Conservation (phyloP, 2,888 invertebrate genomes). For the Schrankia costaestrigalis region DNA sequence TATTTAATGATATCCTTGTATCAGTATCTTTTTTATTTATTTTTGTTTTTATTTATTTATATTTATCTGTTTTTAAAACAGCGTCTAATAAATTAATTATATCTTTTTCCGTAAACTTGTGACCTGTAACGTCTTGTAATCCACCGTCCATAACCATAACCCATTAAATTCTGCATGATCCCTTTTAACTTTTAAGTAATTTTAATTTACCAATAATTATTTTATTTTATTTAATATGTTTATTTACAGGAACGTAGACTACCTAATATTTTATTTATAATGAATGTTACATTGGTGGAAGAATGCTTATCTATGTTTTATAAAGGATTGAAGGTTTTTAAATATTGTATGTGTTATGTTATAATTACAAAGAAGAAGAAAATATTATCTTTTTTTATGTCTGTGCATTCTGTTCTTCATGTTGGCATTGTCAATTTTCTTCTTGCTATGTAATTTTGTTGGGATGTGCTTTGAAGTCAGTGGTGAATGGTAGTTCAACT, state of each 20-base stretch:
- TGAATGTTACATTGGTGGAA: too few species aligned
- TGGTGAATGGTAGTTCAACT: conserved; percentile 24
- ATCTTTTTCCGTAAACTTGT: too few species aligned
- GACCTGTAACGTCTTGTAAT: conserved; percentile 14
- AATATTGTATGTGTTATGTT: conserved; percentile 7
- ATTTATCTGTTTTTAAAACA: too few species aligned
- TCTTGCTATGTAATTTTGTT: conserved; percentile 19
- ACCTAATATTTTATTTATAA: conserved; percentile 13
- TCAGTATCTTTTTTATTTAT: conserved; percentile 7
- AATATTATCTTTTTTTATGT: too few species aligned
- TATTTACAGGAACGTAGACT: conserved; percentile 27
- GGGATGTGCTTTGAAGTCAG: conserved; percentile 11
- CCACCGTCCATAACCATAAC: too few species aligned
- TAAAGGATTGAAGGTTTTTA: conserved; percentile 1
- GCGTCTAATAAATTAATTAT: too few species aligned
- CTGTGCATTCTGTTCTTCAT: too few species aligned
- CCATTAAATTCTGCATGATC: conserved; percentile 25
- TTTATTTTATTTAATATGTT: conserved; percentile 22
- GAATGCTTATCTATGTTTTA: conserved; percentile 21
- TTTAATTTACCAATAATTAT: conserved; percentile 2
- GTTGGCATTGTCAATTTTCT: too few species aligned
- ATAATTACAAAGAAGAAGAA: conserved; percentile 21
- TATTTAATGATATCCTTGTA: not conserved
- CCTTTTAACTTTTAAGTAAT: conserved; percentile 9
- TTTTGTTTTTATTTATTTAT: too few species aligned